Conservation (phyloP, 2,888 invertebrate species). For the Gryllus longicercus region DNA sequence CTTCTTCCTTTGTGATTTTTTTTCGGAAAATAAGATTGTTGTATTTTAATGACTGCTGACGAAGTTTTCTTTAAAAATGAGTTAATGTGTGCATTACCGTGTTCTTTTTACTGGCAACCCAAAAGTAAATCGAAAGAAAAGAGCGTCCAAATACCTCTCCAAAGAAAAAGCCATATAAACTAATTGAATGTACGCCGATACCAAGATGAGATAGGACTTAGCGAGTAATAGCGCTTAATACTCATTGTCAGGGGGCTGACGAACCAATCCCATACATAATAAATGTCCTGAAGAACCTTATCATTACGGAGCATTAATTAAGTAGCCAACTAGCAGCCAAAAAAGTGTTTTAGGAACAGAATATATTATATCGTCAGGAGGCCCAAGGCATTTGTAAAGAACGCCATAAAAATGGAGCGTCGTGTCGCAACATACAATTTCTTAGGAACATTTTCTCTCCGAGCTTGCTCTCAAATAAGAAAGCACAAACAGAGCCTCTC, state of each 20-base stretch:
- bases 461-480: too few relatives aligned
- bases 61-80: conserved; percentile 11
- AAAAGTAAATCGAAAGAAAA: not conserved
- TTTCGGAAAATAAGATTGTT: not conserved
- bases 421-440: too few relatives aligned
- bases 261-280: too few relatives aligned
- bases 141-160: not conserved
- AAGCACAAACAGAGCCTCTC: too few relatives aligned
- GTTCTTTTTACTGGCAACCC: not conserved
- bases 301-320: too few relatives aligned
- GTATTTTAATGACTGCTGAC: conserved; percentile 2
- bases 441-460: too few relatives aligned
- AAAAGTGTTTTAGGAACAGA: too few relatives aligned
- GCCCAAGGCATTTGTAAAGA: too few relatives aligned
- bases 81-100: not conserved
- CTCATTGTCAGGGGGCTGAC: not conserved
- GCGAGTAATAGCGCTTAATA: not conserved
- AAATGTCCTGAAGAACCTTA: too few relatives aligned
- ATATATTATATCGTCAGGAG: too few relatives aligned
- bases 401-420: too few relatives aligned
- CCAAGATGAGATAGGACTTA: not conserved
- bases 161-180: not conserved
- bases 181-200: not conserved
- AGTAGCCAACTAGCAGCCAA: too few relatives aligned
- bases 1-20: not conserved